Conservation (phyloP, 2,113 vertebrate genomes). For the Hyla sarda region DNA sequence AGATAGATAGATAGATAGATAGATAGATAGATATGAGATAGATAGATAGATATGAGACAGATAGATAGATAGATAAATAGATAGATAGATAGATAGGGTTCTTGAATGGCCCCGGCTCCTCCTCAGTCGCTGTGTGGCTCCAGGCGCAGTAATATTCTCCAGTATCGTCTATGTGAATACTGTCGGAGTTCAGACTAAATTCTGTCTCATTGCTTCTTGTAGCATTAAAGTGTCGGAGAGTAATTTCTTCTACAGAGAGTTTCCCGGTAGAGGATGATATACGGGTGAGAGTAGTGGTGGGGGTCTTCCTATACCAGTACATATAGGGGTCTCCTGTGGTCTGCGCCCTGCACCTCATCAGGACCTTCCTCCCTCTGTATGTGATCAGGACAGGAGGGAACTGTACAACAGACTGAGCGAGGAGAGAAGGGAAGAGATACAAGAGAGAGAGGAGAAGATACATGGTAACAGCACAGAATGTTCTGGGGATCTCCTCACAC, state of each 20-base stretch:
- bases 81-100: background rate
- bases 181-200: background rate
- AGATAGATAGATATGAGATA: too few relatives aligned
- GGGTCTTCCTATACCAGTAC: background rate
- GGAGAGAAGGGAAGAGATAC: background rate
- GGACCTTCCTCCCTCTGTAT: background rate
- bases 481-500: background rate
- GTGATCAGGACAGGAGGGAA: background rate
- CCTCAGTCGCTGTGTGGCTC: constrained; percentile 33
- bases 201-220: background rate
- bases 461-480: constrained; percentile 1
- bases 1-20: too few relatives aligned
- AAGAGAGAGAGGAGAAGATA: background rate
- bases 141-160: constrained; percentile 59
- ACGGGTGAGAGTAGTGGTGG: background rate
- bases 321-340: background rate
- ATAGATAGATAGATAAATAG: too few relatives aligned
- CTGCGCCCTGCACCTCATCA: background rate
- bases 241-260: background rate
- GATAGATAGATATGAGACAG: too few relatives aligned
- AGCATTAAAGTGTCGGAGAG: background rate
- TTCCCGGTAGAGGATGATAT: background rate
- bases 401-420: background rate
- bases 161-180: constrained; percentile 20
- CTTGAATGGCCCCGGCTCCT: background rate